Evolutionary conservation across 2,888 invertebrate species (phyloP).

Genomic region (Melieria picta): DNA sequence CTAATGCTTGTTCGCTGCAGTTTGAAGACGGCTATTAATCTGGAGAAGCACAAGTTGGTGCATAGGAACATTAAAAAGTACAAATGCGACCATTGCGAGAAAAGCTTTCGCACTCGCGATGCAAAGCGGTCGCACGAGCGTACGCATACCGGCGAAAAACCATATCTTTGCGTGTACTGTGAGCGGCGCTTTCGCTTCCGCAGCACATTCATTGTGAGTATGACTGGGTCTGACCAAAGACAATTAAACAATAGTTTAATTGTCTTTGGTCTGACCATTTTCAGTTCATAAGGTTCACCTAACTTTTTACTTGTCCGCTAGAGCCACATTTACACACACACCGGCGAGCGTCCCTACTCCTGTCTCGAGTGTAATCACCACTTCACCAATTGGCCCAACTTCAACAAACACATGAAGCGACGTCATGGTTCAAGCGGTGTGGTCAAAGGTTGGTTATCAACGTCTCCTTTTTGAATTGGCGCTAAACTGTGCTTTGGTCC

Average conservation of each 20-base stretch:
- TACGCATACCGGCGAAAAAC: constrained; percentile 82
- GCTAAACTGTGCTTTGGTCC: no score
- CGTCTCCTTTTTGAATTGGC: no score
- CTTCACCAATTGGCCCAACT: constrained; percentile 86
- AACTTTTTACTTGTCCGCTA: constrained; percentile 43
- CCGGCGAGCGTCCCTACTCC: constrained; percentile 77
- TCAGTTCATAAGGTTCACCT: background rate
- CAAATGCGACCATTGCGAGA: constrained; percentile 72
- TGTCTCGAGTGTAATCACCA: constrained; percentile 78
- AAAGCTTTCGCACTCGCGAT: constrained; percentile 74
- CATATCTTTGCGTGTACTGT: constrained; percentile 79
- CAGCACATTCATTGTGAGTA: constrained; percentile 74
- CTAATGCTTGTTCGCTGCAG: constrained; percentile 40
- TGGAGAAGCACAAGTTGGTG: constrained; percentile 68
- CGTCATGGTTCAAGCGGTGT: constrained; percentile 66
- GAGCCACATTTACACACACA: constrained; percentile 80
- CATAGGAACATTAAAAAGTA: constrained; percentile 72
- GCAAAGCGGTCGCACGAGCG: constrained; percentile 79
- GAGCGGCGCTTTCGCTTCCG: constrained; percentile 81
- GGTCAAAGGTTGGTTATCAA: no score
- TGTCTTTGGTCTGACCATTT: no score
- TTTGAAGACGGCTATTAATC: constrained; percentile 51
- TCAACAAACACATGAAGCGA: constrained; percentile 84
- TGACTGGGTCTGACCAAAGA: no score
- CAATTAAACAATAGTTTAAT: no score